A percentile compares a stretch with the other conserved stretches of the same genome.
phyloP scores from a whole-genome alignment of 2,113 vertebrate species.

The Rhea pennata region DNA sequence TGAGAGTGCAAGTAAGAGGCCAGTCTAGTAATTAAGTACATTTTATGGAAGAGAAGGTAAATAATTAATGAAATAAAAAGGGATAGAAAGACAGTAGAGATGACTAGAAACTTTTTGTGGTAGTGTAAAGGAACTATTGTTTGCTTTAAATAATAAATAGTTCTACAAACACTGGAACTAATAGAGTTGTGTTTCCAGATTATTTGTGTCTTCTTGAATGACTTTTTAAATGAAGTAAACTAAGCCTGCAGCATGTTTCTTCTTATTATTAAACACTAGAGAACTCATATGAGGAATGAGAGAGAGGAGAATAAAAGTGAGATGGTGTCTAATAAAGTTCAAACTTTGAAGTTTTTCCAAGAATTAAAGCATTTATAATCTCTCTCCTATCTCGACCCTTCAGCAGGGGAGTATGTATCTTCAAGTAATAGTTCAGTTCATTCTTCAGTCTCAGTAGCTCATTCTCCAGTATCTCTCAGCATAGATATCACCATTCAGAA shows the following conservation, averaged over 20 bases:
- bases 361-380: slow-evolving; percentile 31
- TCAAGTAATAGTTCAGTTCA: not conserved
- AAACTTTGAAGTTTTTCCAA: slow-evolving; percentile 28
- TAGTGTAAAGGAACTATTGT: not conserved
- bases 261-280: slow-evolving; percentile 51
- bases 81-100: not conserved
- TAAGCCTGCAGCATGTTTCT: slow-evolving; percentile 41
- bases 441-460: not conserved
- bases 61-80: not conserved
- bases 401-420: not conserved
- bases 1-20: not conserved
- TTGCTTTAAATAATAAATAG: slow-evolving; percentile 61
- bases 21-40: not conserved
- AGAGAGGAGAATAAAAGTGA: slow-evolving; percentile 5
- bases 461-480: not conserved
- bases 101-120: not conserved
- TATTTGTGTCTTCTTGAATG: slow-evolving; percentile 32
- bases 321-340: slow-evolving; percentile 18
- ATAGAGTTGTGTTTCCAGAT: slow-evolving; percentile 34
- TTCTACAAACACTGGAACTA: slow-evolving; percentile 43
- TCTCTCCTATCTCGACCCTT: not conserved
- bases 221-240: slow-evolving; percentile 55
- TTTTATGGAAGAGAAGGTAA: not conserved
- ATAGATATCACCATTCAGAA: not conserved
- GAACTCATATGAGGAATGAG: not conserved